Conservation (phyloP, 1,140 invertebrate species). For the Cotesia typhae region DNA sequence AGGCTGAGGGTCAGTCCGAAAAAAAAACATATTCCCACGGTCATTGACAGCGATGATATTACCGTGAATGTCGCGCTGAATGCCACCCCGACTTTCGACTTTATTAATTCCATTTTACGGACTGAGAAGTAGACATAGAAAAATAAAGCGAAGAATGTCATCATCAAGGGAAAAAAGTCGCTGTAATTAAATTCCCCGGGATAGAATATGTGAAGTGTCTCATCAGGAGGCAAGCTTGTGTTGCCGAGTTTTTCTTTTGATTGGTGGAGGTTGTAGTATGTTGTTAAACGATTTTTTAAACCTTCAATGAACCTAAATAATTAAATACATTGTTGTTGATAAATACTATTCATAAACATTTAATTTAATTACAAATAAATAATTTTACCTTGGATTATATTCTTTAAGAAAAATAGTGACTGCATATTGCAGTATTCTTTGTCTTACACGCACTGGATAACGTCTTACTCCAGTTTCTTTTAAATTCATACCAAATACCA, state of each 20-base stretch:
- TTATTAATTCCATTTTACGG: conserved; percentile 91
- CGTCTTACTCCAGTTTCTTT: conserved; percentile 89
- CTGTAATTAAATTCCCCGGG: conserved; percentile 86
- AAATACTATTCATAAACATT: too few relatives aligned
- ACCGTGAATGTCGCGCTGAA: conserved; percentile 90
- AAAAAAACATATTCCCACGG: conserved; percentile 91
- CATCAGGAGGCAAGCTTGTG: conserved; percentile 50
- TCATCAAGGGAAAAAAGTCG: conserved; percentile 84
- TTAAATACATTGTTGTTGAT: not conserved
- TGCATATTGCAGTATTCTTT: conserved; percentile 88
- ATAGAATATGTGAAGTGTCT: conserved; percentile 82
- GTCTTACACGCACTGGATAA: conserved; percentile 82
- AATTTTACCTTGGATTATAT: conserved; percentile 77
- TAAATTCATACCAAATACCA: conserved; percentile 91
- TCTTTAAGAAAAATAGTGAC: conserved; percentile 87
- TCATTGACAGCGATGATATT: conserved; percentile 89
- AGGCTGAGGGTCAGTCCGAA: conserved; percentile 84
- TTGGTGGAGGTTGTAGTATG: conserved; percentile 78
- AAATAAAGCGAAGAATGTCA: conserved; percentile 87
- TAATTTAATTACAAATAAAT: conserved; percentile 19
- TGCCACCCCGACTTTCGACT: conserved; percentile 90
- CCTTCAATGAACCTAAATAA: conserved; percentile 79
- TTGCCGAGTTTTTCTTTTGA: conserved; percentile 50
- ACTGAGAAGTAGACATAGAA: conserved; percentile 95
- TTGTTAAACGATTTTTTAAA: conserved; percentile 74